These are phyloP conservation scores for Sphenodon punctatus DNA, from an alignment of 2,797 vertebrate species.

Conservation along the genomic window DNA sequence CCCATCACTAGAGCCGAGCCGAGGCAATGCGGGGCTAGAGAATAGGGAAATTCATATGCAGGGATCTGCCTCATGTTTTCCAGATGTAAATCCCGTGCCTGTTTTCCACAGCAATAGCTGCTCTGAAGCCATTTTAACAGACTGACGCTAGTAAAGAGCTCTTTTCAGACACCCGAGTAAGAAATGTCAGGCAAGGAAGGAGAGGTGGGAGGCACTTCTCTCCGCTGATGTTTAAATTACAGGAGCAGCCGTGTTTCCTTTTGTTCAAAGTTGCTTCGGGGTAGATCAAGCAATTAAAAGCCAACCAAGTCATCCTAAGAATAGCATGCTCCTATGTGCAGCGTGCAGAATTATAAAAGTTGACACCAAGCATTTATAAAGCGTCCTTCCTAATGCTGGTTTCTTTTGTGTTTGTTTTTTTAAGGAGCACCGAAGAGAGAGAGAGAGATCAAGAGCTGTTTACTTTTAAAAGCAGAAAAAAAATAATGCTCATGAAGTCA, in stretches of 20 bases:
- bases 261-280: conserved; percentile 43
- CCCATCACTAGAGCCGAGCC: not conserved
- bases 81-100: conserved; percentile 13
- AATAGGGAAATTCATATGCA: conserved; percentile 13
- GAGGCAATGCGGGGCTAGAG: conserved; percentile 1
- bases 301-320: conserved; percentile 22
- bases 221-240: conserved; percentile 48
- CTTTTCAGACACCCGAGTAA: not conserved
- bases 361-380: not conserved
- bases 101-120: not conserved
- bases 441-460: not conserved
- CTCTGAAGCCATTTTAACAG: conserved; percentile 20
- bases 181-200: not conserved
- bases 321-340: conserved; percentile 32
- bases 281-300: conserved; percentile 48
- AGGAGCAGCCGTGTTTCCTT: conserved; percentile 27
- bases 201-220: conserved; percentile 19
- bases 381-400: not conserved
- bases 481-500: not conserved
- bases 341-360: not conserved
- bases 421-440: not conserved
- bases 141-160: not conserved
- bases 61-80: not conserved
- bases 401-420: not conserved
- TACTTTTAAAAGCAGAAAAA: not conserved